These are phyloP conservation scores for Bombus haemorrhoidalis DNA, from an alignment of 1,140 invertebrate genomes.

Conservation along the genomic window DNA sequence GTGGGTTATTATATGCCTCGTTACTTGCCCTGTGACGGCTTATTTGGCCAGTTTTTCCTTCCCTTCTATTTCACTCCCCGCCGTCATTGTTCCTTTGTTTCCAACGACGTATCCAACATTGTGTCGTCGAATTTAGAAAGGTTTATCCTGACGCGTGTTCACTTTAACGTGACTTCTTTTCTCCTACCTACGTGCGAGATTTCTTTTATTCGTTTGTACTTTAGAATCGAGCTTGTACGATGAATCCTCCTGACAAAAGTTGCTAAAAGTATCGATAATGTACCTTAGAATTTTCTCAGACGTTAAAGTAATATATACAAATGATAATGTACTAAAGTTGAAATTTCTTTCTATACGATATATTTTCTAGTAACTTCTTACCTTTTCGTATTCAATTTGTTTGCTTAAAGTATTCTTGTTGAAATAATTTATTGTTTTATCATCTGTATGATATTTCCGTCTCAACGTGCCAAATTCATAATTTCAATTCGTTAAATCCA, in stretches of 20 bases:
- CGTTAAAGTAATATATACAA: too few species aligned
- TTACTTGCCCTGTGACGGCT: conserved; percentile 74
- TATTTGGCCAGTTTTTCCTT: conserved; percentile 71
- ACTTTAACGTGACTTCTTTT: conserved; percentile 17
- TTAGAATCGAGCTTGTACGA: too few species aligned
- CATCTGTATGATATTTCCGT: background rate
- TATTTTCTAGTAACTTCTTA: too few species aligned
- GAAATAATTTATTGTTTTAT: background rate
- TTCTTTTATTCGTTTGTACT: background rate
- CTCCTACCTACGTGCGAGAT: background rate
- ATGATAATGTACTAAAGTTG: too few species aligned
- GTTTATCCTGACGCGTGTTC: conserved; percentile 23
- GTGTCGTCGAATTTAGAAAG: conserved; percentile 36
- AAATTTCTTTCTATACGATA: background rate
- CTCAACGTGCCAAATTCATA: background rate
- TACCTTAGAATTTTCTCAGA: too few species aligned
- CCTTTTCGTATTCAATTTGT: too few species aligned
- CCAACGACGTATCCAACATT: conserved; percentile 12
- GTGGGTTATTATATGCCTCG: conserved; percentile 81
- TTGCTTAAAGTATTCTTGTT: background rate
- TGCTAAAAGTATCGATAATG: too few species aligned
- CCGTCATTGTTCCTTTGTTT: conserved; percentile 41
- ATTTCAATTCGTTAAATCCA: background rate
- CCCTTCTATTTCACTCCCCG: conserved; percentile 27
- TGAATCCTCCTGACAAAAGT: too few species aligned